Evolutionary conservation across 2,888 invertebrate species (phyloP), one percentile per base, ranked within the genome.

Genomic region (Heteropelma amictum): DNA sequence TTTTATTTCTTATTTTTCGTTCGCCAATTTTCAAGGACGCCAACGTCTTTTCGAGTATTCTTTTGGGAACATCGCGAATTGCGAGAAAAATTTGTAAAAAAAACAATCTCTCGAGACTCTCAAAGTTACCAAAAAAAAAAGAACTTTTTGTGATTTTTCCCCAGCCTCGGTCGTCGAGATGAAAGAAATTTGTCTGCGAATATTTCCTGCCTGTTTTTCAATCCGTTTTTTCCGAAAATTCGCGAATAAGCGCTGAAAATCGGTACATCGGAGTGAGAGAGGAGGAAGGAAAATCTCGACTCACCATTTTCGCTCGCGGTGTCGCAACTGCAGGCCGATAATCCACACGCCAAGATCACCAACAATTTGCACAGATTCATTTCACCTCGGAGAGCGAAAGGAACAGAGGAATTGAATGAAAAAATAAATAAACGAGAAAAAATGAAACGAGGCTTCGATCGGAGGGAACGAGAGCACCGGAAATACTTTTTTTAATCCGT

Each of bases 351-450:
- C 14, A 76, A 40, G n/a, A 79, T 12, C 12, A 76, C 45, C 47
- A 42, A 58, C 51, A 79, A 71, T 47, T 68, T 63, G 51, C 64
- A 65, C 51, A 70, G 54, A 60, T 69, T 38, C 81, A 81, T 82
- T 77, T 72, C 58, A 72, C 47, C 45, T 12, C 33, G 3, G 58
- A n/a, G 33, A n/a, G 10, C 28, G 19, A 45, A n/a, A 38, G 3
- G 10, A 38, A 17, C 45, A 10, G 21, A 67, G 17, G 60, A 45
- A 54, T n/a, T n/a, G 26, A 60, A 42, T 1, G 23, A 38, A 69
- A 45, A 23, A 30, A n/a, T n/a, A 61, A 47, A 60, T 4, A 38
- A 71, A 12, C 5, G 4, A 6, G 23, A 42, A 45, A 17, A 19
- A 21, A 2, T 35, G 26, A 33, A 26, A 23, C 72, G 68, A 58